Base-by-base conservation (phyloP, 1,140 invertebrate genomes). In the Sitophilus oryzae region DNA sequence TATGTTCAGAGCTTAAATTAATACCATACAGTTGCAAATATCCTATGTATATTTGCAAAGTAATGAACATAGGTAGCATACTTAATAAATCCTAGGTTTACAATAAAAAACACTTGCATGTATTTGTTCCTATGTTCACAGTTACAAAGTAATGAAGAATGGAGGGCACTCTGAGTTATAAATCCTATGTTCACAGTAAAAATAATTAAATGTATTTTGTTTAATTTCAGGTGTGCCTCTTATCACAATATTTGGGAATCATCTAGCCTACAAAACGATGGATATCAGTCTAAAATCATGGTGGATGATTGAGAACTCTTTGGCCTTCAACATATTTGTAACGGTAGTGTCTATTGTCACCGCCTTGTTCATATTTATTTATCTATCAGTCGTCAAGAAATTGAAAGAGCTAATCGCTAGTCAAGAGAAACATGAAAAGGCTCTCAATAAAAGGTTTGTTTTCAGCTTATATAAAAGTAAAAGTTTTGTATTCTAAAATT, bases 311-410 rank as follows among this genome's bases (percentile, higher is more conserved):
- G 71, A 69, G 23, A 76, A 74, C 6, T 76, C 76, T 10, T 70
- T 76, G 18, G 71, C 78, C 11, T 80, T 79, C 60, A 78, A 79
- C 61, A 78, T 80, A 56, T 80, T 79, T 52, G 63, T 79, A 21
- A 73, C 71, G 44, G 79, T 77, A 47, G 73, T 74, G 4, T 71
- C 71, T 1, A 73, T 77, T 40, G 76, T 81, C 65, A 66, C 77
- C 8, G 43, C 75, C 3, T 68, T 80, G 25, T 80, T 80, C 55
- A 65, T 73, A 21, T 65, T 81, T 20, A 57, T 81, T 23, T 80
- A 79, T 44, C 71, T 74, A 59, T 75, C 73, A 20, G 73, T 80
- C 8, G 61, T 74, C 55, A 66, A 69, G 52, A 74, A 76, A 67
- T 73, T 81, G 6, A 49, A 56, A 20, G 51, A 62, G 47, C 46